phyloP scores from a whole-genome alignment of 2,888 invertebrate genomes.

The Agrotis ipsilon region DNA sequence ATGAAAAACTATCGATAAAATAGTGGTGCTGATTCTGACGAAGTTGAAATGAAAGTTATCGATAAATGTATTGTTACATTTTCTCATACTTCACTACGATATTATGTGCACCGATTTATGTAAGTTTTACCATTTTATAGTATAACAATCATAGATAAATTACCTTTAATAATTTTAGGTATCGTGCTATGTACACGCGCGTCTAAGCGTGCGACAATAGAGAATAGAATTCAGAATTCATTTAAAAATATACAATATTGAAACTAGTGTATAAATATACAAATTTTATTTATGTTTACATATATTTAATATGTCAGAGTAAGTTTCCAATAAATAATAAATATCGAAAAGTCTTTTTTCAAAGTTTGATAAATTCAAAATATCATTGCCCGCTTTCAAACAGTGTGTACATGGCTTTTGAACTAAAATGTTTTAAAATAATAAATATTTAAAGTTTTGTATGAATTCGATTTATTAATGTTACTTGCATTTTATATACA shows the following conservation, averaged over 20 bases:
- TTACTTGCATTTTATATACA: slow-evolving; percentile 71
- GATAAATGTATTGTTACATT: slow-evolving; percentile 56
- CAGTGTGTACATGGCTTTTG: slow-evolving; percentile 38
- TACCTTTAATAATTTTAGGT: slow-evolving; percentile 47
- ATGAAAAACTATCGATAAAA: slow-evolving; percentile 44
- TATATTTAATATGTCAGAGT: slow-evolving; percentile 19
- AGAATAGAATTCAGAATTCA: slow-evolving; percentile 39
- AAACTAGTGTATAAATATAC: slow-evolving; percentile 43
- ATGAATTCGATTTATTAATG: slow-evolving; percentile 66
- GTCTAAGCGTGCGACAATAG: slow-evolving; percentile 34
- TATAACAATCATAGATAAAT: slow-evolving; percentile 47
- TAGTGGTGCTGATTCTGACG: slow-evolving; percentile 59
- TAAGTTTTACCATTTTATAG: slow-evolving; percentile 61
- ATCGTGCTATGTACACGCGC: slow-evolving; percentile 53
- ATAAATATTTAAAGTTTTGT: slow-evolving; percentile 60
- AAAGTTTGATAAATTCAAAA: slow-evolving; percentile 6
- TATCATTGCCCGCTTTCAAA: slow-evolving; percentile 14
- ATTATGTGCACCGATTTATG: slow-evolving; percentile 57
- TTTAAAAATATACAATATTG: slow-evolving; percentile 34
- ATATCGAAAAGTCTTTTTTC: slow-evolving; percentile 4
- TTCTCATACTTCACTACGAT: slow-evolving; percentile 62
- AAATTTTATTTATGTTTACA: slow-evolving; percentile 42
- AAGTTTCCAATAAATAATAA: slow-evolving; percentile 16
- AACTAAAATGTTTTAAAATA: slow-evolving; percentile 45
- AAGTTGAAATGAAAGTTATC: slow-evolving; percentile 40